These are phyloP conservation scores for Anthoscopus minutus DNA, from an alignment of 2,113 vertebrate species.

Conservation along the genomic window DNA sequence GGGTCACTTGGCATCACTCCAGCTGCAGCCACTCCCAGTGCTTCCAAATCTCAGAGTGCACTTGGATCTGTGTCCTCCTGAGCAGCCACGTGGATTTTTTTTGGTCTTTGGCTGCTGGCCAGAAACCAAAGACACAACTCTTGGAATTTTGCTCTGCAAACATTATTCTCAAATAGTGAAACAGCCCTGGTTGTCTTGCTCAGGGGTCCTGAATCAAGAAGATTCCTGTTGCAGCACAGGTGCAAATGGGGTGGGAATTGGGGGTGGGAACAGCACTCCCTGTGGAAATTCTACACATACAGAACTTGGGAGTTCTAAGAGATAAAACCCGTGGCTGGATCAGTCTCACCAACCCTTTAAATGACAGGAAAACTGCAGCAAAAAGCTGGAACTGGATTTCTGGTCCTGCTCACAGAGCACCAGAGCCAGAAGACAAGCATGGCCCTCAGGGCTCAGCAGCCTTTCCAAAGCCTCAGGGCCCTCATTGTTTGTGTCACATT, in stretches of 20 bases:
- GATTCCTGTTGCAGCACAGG: fast-evolving
- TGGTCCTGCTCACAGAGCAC: background rate
- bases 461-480: background rate
- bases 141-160: background rate
- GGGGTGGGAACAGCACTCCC: background rate
- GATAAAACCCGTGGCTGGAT: background rate
- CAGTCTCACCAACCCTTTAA: too few species aligned
- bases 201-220: background rate
- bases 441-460: background rate
- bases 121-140: background rate
- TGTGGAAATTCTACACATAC: background rate
- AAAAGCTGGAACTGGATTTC: background rate
- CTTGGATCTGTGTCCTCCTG: background rate
- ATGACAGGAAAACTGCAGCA: background rate
- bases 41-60: background rate
- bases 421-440: fast-evolving
- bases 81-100: background rate
- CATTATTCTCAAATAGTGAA: background rate
- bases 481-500: background rate
- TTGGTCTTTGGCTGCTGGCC: background rate
- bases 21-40: background rate
- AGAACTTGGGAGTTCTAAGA: background rate
- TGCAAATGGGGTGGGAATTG: background rate
- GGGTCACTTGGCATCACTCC: background rate
- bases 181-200: background rate